phyloP scores from a whole-genome alignment of 2,113 vertebrate genomes.

The Phylloscopus trochilus region DNA sequence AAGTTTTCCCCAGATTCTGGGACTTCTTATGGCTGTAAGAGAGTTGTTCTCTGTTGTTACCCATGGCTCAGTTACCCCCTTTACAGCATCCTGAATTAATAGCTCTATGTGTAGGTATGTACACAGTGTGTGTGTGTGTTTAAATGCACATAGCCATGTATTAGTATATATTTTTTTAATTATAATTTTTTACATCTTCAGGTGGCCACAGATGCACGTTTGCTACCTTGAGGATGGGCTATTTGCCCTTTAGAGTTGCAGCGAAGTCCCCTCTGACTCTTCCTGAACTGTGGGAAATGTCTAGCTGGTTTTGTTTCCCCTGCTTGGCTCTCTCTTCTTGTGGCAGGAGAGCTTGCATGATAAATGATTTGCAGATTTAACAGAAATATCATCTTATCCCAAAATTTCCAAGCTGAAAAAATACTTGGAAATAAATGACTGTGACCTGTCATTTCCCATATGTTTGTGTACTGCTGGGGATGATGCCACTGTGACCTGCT shows the following conservation, averaged over 20 bases:
- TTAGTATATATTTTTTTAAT: background rate
- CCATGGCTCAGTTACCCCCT: background rate
- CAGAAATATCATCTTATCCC: background rate
- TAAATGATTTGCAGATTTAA: background rate
- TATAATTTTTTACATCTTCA: accelerated
- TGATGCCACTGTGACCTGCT: background rate
- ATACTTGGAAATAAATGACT: background rate
- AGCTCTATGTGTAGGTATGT: background rate
- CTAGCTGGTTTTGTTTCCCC: background rate
- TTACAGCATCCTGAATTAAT: background rate
- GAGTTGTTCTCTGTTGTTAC: background rate
- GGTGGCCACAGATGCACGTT: background rate
- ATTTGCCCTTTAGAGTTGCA: background rate
- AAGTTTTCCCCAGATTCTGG: background rate
- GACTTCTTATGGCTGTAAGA: background rate
- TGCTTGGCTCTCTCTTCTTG: background rate
- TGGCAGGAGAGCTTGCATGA: background rate
- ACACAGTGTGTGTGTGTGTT: background rate
- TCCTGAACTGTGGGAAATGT: background rate
- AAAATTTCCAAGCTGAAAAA: background rate
- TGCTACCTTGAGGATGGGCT: background rate
- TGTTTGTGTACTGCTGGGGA: background rate
- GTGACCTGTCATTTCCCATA: background rate
- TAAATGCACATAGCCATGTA: background rate
- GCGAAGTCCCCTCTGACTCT: background rate